Conservation (phyloP, 2,113 vertebrate genomes). For the Semicossyphus pulcher region DNA sequence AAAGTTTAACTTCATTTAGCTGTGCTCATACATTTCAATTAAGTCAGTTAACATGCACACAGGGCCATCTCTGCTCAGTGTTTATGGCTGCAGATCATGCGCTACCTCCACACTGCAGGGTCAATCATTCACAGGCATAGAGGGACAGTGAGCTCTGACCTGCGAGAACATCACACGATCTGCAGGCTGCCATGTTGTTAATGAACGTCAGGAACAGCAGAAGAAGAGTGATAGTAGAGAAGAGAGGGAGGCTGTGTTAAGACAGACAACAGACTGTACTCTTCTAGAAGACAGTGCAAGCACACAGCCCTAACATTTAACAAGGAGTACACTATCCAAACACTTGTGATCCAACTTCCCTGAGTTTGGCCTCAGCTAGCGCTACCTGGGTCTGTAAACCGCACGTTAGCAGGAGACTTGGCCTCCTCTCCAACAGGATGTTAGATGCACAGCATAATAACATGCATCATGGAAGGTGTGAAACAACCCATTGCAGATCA, state of each 20-base stretch:
- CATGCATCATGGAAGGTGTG: constrained; percentile 7
- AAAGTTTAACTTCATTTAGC: constrained; percentile 44
- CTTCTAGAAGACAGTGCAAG: too few relatives aligned
- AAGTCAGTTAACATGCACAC: constrained; percentile 25
- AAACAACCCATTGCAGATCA: constrained; percentile 45
- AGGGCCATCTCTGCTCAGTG: neutral
- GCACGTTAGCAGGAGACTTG: constrained; percentile 7
- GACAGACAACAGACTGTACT: constrained; percentile 27
- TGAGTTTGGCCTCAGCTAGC: neutral
- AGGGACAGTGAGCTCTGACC: constrained; percentile 37
- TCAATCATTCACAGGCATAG: constrained; percentile 45
- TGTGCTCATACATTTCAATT: constrained; percentile 55
- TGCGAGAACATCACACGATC: constrained; percentile 3
- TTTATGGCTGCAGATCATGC: neutral
- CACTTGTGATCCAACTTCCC: neutral
- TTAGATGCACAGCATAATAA: constrained; percentile 14
- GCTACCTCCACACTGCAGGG: neutral
- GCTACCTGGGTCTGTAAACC: constrained; percentile 1
- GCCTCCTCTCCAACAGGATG: constrained; percentile 17
- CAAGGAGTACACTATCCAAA: neutral
- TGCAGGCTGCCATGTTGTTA: constrained; percentile 1
- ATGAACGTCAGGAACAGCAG: constrained; percentile 3
- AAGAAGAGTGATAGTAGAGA: neutral
- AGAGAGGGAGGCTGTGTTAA: constrained; percentile 18
- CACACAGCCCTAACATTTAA: neutral